A percentile compares a stretch with the other conserved stretches of the same genome.
phyloP scores from a whole-genome alignment of 1,140 invertebrate species.

The Eumeta japonica region DNA sequence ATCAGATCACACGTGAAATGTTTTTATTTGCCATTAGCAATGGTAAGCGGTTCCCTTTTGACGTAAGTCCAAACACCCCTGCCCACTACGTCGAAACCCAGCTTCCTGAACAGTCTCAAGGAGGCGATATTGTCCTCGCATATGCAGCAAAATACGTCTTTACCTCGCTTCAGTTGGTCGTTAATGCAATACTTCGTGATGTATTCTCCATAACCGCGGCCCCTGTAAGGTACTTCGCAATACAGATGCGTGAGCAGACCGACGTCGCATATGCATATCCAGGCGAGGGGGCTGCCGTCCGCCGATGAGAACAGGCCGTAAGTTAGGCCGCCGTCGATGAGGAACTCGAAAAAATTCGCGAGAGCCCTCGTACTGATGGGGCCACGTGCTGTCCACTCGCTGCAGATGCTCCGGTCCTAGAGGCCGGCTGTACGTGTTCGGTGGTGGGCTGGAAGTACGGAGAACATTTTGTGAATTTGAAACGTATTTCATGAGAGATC shows the following conservation, averaged over 20 bases:
- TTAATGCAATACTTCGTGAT: background rate
- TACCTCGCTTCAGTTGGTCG: background rate
- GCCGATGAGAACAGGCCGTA: background rate
- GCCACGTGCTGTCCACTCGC: background rate
- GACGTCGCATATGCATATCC: background rate
- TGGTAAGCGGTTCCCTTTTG: too few relatives aligned
- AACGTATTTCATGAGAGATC: too few relatives aligned
- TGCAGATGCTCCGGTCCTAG: background rate
- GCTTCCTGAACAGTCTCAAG: background rate
- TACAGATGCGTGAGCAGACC: background rate
- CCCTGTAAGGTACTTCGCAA: background rate
- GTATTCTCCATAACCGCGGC: background rate
- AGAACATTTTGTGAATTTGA: too few relatives aligned
- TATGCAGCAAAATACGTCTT: slow-evolving; percentile 1
- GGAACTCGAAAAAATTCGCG: background rate
- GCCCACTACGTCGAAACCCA: background rate
- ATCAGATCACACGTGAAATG: too few relatives aligned
- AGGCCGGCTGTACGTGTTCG: background rate
- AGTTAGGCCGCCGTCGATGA: background rate
- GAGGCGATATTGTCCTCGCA: background rate
- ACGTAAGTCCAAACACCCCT: background rate
- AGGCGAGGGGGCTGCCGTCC: background rate
- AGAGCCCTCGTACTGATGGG: background rate
- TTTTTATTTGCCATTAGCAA: too few relatives aligned
- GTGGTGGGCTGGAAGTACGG: too few relatives aligned